phyloP scores from a whole-genome alignment of 2,888 invertebrate species.

The Napeogenes sylphis region DNA sequence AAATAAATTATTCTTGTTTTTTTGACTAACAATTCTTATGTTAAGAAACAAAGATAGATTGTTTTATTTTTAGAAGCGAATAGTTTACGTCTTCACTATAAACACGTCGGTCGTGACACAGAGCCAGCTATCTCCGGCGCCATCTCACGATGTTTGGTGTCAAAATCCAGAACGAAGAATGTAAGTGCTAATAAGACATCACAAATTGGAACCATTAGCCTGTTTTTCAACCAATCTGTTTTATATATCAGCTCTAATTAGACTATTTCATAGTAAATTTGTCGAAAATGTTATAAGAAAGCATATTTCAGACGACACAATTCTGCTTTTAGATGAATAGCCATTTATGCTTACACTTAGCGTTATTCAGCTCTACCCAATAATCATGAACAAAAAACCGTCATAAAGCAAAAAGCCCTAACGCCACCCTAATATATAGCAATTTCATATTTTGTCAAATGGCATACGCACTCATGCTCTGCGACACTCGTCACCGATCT shows the following conservation, averaged over 20 bases:
- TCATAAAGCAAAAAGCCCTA: conserved; percentile 55
- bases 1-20: too few species aligned
- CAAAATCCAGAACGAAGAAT: conserved; percentile 56
- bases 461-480: conserved; percentile 50
- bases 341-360: conserved; percentile 7
- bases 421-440: conserved; percentile 62
- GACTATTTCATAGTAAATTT: conserved; percentile 37
- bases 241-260: conserved; percentile 51
- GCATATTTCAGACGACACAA: conserved; percentile 15
- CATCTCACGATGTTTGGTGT: conserved; percentile 60
- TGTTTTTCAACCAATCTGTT: conserved; percentile 40
- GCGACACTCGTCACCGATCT: conserved; percentile 70
- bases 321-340: conserved; percentile 26
- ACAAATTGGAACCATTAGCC: conserved; percentile 58
- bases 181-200: conserved; percentile 45
- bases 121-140: conserved; percentile 49
- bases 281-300: conserved; percentile 7
- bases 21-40: background rate
- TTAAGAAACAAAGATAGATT: background rate
- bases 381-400: conserved; percentile 39
- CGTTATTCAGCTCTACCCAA: conserved; percentile 20
- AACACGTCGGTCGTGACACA: conserved; percentile 46
- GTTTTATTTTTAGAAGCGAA: conserved; percentile 6
- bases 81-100: conserved; percentile 17
- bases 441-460: conserved; percentile 74